Evolutionary conservation across 1,140 invertebrate genomes (phyloP), one percentile per base, ranked within the genome.

Genomic region (Macrobrachium nipponense): DNA sequence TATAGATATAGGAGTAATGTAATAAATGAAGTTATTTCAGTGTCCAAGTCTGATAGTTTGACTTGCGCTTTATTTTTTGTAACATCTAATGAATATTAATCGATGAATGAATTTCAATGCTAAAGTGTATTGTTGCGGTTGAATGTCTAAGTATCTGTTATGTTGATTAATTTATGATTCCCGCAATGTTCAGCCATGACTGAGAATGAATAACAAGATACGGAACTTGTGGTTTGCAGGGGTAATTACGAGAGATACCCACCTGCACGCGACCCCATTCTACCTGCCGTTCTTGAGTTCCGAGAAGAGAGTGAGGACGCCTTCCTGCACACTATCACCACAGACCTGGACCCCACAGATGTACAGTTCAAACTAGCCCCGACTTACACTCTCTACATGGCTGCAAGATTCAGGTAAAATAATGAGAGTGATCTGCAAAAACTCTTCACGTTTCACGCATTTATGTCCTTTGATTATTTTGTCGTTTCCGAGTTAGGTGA

Each of bases 381-480:
- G 0, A 97, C 98, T 8, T 99, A 99, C 91, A 97, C 97, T 0
- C 93, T 99, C 5, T 99, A 99, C 91, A 93, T 99, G 90, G 97
- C 96, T 88, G 96, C 97, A 64, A 94, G 93, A 36, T 90, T 89
- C 81, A 89, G 88, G 88, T 89, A 43, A 15, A 82, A 80, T 2
- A 10, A 44, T 6, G 17, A 15, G 43, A 14, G 12, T 17, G 59
- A 14, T 36, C 43, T 6, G 11, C 4, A 68, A 96, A 51, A 6
- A 5, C 12, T 51, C 44, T 51, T 51, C 44, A 51, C 5, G 44
- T 51, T 51, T 51, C 51, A 10, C 51, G 8, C 8, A 6, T 51
- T 51, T 0, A 10, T 51, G 0, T 51, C 8, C 51, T 51, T 10
- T 51, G 51, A 51, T 51, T 51, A 51, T 51, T 51, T 51, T 51